Conservation (phyloP, 1,140 invertebrate species). For the Nasonia longicornis region DNA sequence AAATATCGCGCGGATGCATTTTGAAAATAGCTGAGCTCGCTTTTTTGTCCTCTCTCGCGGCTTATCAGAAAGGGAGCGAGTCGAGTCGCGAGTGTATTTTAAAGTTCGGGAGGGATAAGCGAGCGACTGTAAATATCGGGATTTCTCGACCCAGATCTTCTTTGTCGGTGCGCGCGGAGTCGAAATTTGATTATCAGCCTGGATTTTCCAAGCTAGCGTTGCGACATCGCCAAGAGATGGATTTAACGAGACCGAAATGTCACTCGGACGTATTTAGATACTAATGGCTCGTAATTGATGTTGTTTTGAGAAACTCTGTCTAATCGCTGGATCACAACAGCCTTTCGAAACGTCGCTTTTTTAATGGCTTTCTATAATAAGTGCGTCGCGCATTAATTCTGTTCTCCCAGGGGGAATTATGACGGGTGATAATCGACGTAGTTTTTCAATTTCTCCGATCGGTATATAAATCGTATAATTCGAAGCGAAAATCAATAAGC, state of each 20-base stretch:
- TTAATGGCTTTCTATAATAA: neutral
- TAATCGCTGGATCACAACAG: neutral
- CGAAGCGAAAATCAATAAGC: neutral
- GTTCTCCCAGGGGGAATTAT: too few relatives aligned
- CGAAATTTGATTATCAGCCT: slow-evolving; percentile 7
- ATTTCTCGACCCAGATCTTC: slow-evolving; percentile 15
- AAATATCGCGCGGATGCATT: slow-evolving; percentile 42
- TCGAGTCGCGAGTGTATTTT: slow-evolving; percentile 4
- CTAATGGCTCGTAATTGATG: slow-evolving; percentile 5
- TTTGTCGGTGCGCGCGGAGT: neutral
- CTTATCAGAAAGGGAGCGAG: slow-evolving; percentile 14
- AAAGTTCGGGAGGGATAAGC: neutral
- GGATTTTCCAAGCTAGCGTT: neutral
- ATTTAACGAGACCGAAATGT: neutral
- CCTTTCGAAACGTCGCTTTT: neutral
- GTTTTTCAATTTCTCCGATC: too few relatives aligned
- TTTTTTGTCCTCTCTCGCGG: neutral
- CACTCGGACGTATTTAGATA: neutral
- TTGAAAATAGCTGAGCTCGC: neutral
- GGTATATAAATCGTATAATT: neutral
- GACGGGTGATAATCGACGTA: too few relatives aligned
- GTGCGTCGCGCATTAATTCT: too few relatives aligned
- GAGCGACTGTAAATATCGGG: slow-evolving; percentile 4
- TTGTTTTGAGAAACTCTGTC: neutral
- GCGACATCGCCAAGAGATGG: neutral